Evolutionary conservation across 2,113 vertebrate genomes (phyloP).

Genomic region (Dunckerocampus dactyliophorus): DNA sequence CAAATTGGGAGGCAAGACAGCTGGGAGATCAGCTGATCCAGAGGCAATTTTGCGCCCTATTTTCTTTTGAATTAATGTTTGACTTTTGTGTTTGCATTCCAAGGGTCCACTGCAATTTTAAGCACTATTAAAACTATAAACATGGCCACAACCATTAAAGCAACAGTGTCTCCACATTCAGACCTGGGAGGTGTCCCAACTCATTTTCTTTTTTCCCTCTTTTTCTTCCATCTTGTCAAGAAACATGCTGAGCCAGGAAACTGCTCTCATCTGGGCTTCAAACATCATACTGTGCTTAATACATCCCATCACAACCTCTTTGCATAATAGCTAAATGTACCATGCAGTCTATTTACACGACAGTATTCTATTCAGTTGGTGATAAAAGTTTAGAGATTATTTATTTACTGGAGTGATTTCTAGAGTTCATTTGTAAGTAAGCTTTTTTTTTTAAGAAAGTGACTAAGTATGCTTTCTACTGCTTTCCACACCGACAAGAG

Average conservation of each 20-base stretch:
- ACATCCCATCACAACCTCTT: slow-evolving; percentile 42
- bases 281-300: slow-evolving; percentile 70
- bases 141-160: not conserved
- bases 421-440: not conserved
- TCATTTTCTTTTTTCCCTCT: slow-evolving; percentile 14
- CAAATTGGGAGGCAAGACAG: no score
- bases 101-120: not conserved
- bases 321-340: slow-evolving; percentile 4
- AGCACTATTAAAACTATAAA: not conserved
- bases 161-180: slow-evolving; percentile 52
- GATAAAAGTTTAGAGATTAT: not conserved
- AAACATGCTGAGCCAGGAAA: slow-evolving; percentile 28
- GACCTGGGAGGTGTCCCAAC: slow-evolving; percentile 28
- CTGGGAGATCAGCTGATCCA: no score
- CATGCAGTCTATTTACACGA: not conserved
- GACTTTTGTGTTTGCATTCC: not conserved
- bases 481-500: not conserved
- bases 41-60: not conserved
- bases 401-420: not conserved
- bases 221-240: slow-evolving; percentile 21
- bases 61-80: not conserved
- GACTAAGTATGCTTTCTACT: not conserved
- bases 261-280: slow-evolving; percentile 60
- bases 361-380: no score
- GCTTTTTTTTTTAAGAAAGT: not conserved